Base-by-base conservation (phyloP, 2,888 invertebrate genomes). In the Carcina quercana region DNA sequence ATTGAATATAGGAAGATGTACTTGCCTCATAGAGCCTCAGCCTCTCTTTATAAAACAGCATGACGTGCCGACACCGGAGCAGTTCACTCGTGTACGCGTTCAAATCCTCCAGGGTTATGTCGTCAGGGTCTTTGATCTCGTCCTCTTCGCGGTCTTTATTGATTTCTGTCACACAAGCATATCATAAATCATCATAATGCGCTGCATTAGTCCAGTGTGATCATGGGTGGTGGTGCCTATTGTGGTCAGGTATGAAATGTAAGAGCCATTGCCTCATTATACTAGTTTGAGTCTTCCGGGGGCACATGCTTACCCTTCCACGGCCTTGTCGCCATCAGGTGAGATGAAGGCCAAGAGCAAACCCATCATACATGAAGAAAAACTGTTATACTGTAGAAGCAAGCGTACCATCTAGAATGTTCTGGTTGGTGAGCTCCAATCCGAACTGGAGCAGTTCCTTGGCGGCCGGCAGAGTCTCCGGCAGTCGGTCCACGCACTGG, bases 401-500 rank as follows among this genome's bases (percentile, higher is more conserved):
- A 13, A 11, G 25, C 46, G 76, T 64, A 64, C 86, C 86, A 25
- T 87, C 56, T 10, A 91, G 63, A 33, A 89, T 89, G 52, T 88
- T 86, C 25, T 89, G 69, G 47, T 89, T 87, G 8, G 92, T 91
- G 28, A 90, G 87, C 37, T 85, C 64, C 3, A 94, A 73, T 0
- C 93, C 93, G 58, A 91, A 93, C 50, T 89, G 83, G n/a, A 93
- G 72, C 17, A 94, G 72, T 50, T 90, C 89, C 38, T 86, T 82
- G 24, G 91, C 90, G n/a, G 92, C 91, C 41, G 88, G 86, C 36
- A 92, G 71, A 24, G 88, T 88, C 50, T 91, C 90, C 0, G 93
- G 92, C 38, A 93, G 87, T 30, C 92, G 71, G 54, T 91, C 90
- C 43, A 91, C 82, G 55, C 93, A 93, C 68, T 94, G 93, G 53